Evolutionary conservation across 1,140 invertebrate species (phyloP).

Genomic region (Drosophila navojoa): DNA sequence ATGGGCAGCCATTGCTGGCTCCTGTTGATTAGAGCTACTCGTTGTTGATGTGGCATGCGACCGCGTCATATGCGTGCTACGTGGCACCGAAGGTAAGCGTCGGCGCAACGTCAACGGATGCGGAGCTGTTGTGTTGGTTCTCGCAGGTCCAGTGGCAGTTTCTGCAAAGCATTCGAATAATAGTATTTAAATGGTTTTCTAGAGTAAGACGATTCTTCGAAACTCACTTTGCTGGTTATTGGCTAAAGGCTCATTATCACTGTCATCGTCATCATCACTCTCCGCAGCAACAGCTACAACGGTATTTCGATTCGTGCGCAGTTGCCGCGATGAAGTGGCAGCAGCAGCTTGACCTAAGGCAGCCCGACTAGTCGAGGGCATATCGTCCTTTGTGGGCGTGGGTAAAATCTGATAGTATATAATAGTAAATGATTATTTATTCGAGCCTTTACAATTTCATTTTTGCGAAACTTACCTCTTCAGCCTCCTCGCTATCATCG

Average conservation of each 20-base stretch:
- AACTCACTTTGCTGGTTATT: conserved; percentile 77
- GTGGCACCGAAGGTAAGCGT: conserved; percentile 42
- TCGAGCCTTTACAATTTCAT: too few species aligned
- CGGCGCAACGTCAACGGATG: conserved; percentile 67
- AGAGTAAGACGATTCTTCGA: background rate
- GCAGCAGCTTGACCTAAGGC: conserved; percentile 37
- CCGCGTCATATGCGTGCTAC: conserved; percentile 74
- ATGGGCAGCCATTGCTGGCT: conserved; percentile 49
- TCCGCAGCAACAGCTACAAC: conserved; percentile 48
- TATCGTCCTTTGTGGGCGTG: conserved; percentile 79
- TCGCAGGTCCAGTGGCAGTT: conserved; percentile 47
- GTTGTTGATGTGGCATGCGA: conserved; percentile 80
- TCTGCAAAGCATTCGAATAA: conserved; percentile 14
- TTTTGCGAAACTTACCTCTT: conserved; percentile 54
- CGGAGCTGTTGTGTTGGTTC: conserved; percentile 49
- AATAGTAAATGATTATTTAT: background rate
- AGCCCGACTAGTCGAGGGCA: conserved; percentile 73
- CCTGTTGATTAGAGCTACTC: conserved; percentile 38
- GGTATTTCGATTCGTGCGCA: conserved; percentile 80
- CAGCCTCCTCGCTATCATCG: conserved; percentile 73
- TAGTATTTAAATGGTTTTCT: background rate
- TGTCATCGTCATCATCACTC: conserved; percentile 68
- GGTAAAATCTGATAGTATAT: conserved; percentile 65
- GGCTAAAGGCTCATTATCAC: conserved; percentile 78
- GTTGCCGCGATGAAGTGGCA: conserved; percentile 50